These are phyloP conservation scores for Pelochelys cantorii DNA, from an alignment of 2,797 vertebrate genomes.

Conservation along the genomic window DNA sequence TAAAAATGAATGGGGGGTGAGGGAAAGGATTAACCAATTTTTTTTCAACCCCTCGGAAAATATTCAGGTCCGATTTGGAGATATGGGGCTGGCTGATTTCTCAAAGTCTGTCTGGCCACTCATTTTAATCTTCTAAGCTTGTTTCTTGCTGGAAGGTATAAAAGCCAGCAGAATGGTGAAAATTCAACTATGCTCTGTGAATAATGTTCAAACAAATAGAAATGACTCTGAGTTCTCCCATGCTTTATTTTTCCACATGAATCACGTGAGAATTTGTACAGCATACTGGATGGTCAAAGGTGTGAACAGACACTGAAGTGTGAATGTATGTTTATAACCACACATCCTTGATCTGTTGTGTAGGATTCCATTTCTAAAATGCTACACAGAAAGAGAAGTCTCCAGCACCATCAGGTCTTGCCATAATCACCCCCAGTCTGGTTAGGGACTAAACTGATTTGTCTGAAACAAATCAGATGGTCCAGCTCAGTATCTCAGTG, in stretches of 20 bases:
- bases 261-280: constrained; percentile 44
- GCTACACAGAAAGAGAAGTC: constrained; percentile 45
- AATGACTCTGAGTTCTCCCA: constrained; percentile 8
- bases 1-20: background rate
- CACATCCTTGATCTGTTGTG: constrained; percentile 46
- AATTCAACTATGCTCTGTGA: constrained; percentile 9
- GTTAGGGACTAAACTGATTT: constrained; percentile 28
- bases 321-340: constrained; percentile 32
- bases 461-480: constrained; percentile 13
- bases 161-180: background rate
- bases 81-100: constrained; percentile 16
- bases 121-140: constrained; percentile 12
- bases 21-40: background rate
- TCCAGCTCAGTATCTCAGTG: background rate
- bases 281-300: constrained; percentile 30
- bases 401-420: constrained; percentile 48
- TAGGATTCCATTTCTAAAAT: constrained; percentile 45
- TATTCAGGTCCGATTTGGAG: constrained; percentile 20
- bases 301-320: background rate
- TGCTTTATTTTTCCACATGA: constrained; percentile 54
- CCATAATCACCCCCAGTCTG: constrained; percentile 21
- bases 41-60: constrained; percentile 12
- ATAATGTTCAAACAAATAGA: constrained; percentile 16
- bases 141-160: background rate
- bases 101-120: background rate